Evolutionary conservation across 2,888 invertebrate genomes (phyloP), one percentile per base, ranked within the genome.

Genomic region (Pachycephus smyrnensis): DNA sequence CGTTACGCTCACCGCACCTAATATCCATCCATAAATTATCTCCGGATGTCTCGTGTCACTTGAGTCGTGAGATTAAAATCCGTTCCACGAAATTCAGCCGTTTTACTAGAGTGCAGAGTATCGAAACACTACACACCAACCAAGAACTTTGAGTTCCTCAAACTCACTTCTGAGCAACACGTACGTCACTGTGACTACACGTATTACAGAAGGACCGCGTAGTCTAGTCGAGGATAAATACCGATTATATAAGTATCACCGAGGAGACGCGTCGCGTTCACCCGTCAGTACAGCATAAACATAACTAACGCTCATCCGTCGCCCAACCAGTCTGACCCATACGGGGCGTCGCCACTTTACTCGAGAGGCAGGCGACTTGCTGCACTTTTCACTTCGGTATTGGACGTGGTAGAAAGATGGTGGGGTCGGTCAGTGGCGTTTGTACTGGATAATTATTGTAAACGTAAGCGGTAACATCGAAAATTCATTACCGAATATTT

Each of bases 291-390:
- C 76, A 79, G 82, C 84, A 81, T 85, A 85, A 85, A 85, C 85
- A 83, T 84, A 81, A 85, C 85, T 85, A 82, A 73, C 35, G 71
- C 31, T 71, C 31, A 71, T 71, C 33, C 55, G 74, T 30, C 73
- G 78, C 40, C 73, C 73, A 76, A 78, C 82, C 80, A 82, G 86
- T 80, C 86, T 85, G 85, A 83, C 85, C 83, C 83, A 80, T 80
- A 77, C 81, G 85, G 85, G 86, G 85, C 86, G 86, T 85, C 81
- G 83, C 86, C 85, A 84, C 84, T 86, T 82, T 80, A 73, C 75
- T 73, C 76, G 37, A 83, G 84, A 86, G 84, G 84, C 82, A 77
- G 82, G 81, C 81, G 83, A 83, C 84, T 81, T 77, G 79, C 68
- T 71, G 55, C 81, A 81, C 85, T 84, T 86, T 86, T 84, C 81